A percentile compares a stretch with the other conserved stretches of the same genome.
These are phyloP conservation scores for Ochropacha duplaris DNA, from an alignment of 2,888 invertebrate genomes.

Conservation along the genomic window DNA sequence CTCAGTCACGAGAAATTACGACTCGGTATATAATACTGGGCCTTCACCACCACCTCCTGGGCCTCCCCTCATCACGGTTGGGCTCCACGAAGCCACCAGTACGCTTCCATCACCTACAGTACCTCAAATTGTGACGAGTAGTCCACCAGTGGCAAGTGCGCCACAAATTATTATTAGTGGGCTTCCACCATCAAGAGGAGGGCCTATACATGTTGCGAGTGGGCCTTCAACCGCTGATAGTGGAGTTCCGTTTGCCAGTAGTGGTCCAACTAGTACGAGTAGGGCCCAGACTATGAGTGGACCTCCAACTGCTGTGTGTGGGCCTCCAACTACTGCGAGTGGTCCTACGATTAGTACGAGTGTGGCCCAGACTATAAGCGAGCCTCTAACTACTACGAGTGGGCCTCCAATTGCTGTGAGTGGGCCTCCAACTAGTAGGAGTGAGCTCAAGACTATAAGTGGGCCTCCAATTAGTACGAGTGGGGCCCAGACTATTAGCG, in stretches of 20 bases:
- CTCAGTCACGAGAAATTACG: constrained; percentile 75
- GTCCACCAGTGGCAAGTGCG: constrained; percentile 4
- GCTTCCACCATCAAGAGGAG: not conserved
- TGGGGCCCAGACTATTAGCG: too few species aligned
- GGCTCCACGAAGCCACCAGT: constrained; percentile 6
- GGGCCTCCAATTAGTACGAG: not conserved
- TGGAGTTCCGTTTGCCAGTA: not conserved
- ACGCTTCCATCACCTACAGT: constrained; percentile 9
- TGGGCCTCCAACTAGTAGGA: not conserved
- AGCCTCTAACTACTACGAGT: not conserved
- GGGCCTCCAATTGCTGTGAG: not conserved
- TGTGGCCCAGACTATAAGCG: not conserved
- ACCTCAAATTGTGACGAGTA: not conserved
- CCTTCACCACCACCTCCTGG: constrained; percentile 35
- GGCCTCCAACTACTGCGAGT: not conserved
- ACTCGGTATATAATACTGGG: constrained; percentile 56
- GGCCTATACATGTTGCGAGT: not conserved
- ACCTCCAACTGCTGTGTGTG: not conserved
- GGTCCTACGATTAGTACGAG: not conserved
- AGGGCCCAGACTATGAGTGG: not conserved
- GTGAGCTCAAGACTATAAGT: not conserved
- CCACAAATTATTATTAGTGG: not conserved
- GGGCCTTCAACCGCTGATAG: not conserved
- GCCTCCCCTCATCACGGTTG: not conserved
- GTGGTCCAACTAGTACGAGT: not conserved